phyloP scores from a whole-genome alignment of 1,140 invertebrate genomes.

The Neodiprion pinetum region DNA sequence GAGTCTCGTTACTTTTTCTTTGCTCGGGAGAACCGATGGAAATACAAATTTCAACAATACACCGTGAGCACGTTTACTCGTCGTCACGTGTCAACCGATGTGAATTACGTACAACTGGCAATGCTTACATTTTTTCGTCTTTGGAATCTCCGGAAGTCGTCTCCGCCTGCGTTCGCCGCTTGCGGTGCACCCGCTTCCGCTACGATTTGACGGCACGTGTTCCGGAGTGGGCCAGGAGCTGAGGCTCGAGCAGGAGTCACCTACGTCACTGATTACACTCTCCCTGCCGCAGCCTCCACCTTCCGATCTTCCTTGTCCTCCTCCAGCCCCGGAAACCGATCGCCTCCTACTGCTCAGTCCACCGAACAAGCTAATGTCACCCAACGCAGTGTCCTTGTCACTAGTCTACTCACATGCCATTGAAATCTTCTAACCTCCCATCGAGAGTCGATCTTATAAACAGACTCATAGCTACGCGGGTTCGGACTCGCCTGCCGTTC shows the following conservation, averaged over 20 bases:
- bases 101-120: no score
- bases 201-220: slow-evolving; percentile 45
- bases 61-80: no score
- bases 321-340: slow-evolving; percentile 34
- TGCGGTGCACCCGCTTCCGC: slow-evolving; percentile 39
- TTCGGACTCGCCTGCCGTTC: no score
- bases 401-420: slow-evolving; percentile 3
- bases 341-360: slow-evolving; percentile 52
- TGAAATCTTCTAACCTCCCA: neutral
- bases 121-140: slow-evolving; percentile 81
- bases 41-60: neutral
- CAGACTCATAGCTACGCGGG: no score
- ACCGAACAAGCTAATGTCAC: slow-evolving; percentile 58
- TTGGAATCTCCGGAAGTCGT: slow-evolving; percentile 87
- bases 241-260: slow-evolving; percentile 54
- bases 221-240: slow-evolving; percentile 57
- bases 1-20: neutral
- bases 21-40: neutral
- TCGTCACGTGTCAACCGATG: no score
- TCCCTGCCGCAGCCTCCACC: slow-evolving; percentile 45
- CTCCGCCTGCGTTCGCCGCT: slow-evolving; percentile 73
- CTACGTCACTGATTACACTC: slow-evolving; percentile 54
- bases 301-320: slow-evolving; percentile 28
- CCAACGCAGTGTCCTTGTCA: slow-evolving; percentile 27
- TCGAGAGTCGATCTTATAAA: no score